phyloP scores from a whole-genome alignment of 1,140 invertebrate species.

The Halictus rubicundus region DNA sequence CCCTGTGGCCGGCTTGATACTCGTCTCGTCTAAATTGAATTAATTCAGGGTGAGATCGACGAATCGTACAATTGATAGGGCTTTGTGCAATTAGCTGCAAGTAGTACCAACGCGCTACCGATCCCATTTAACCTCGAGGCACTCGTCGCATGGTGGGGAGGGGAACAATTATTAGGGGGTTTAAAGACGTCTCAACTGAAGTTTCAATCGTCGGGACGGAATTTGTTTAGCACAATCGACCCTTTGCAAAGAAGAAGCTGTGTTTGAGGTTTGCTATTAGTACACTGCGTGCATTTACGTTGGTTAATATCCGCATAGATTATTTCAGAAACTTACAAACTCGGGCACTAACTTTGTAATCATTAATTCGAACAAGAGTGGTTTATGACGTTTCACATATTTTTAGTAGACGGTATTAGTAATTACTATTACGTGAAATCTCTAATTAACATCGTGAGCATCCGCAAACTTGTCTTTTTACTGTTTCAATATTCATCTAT shows the following conservation, averaged over 20 bases:
- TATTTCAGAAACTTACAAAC: background rate
- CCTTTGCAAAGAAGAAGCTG: background rate
- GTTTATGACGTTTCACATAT: too few species aligned
- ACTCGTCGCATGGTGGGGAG: background rate
- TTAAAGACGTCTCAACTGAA: background rate
- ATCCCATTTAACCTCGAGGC: conserved; percentile 30
- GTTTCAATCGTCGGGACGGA: background rate
- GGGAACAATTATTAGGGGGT: background rate
- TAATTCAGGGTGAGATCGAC: conserved; percentile 27
- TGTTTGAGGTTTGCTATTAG: background rate
- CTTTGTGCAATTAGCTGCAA: conserved; percentile 36
- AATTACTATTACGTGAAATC: background rate
- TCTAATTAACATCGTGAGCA: too few species aligned
- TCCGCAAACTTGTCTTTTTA: too few species aligned
- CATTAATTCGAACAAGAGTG: background rate
- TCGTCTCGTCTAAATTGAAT: conserved; percentile 15
- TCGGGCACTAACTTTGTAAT: background rate
- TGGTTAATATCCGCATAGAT: too few species aligned
- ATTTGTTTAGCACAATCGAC: background rate
- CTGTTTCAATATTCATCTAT: background rate
- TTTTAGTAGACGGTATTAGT: too few species aligned
- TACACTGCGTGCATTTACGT: too few species aligned
- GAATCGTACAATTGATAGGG: conserved; percentile 32
- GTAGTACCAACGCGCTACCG: conserved; percentile 25
- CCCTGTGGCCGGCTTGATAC: background rate